phyloP scores from a whole-genome alignment of 2,113 vertebrate species.

The Poicephalus gulielmi region DNA sequence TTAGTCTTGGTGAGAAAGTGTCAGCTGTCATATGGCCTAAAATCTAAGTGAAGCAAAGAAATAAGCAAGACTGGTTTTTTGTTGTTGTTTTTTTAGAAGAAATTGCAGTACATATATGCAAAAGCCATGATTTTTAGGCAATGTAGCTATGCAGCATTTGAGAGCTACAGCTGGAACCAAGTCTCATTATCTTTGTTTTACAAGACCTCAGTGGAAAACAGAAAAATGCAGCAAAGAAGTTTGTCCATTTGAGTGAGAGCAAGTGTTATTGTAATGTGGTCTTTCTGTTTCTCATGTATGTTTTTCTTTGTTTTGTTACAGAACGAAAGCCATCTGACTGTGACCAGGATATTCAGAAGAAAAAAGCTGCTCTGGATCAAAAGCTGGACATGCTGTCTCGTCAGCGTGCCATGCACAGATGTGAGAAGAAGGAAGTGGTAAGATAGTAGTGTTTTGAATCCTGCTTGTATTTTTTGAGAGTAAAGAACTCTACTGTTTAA shows the following conservation, averaged over 20 bases:
- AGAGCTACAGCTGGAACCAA: neutral
- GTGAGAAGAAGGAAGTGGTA: constrained; percentile 59
- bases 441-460: neutral
- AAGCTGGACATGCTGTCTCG: constrained; percentile 76
- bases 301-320: neutral
- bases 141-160: neutral
- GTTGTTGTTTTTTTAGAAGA: neutral
- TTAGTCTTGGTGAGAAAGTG: neutral
- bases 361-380: constrained; percentile 76
- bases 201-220: neutral
- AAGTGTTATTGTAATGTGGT: neutral
- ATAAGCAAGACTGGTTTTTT: neutral
- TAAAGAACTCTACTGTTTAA: neutral
- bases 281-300: neutral
- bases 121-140: neutral
- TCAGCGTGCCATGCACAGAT: constrained; percentile 73
- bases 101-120: neutral
- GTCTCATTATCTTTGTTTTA: neutral
- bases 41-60: neutral
- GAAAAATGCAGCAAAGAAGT: neutral
- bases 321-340: constrained; percentile 68
- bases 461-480: neutral
- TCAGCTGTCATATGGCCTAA: neutral
- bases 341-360: constrained; percentile 71
- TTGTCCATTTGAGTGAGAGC: neutral